Conservation (phyloP, 2,113 vertebrate genomes). For the Ceyx melanurus region DNA sequence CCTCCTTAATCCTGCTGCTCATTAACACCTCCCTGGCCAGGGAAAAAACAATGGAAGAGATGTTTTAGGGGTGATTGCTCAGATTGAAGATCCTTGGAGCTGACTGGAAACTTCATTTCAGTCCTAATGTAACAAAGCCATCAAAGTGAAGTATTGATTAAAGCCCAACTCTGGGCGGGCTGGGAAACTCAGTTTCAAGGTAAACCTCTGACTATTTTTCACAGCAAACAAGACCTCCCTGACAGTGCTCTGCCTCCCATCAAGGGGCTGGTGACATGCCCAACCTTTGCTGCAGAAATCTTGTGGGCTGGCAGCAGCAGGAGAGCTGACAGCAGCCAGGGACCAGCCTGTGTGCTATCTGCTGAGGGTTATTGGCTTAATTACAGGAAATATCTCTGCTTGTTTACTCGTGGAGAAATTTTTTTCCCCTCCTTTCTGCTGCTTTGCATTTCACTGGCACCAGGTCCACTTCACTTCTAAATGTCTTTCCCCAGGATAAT, state of each 20-base stretch:
- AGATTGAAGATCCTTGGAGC: neutral
- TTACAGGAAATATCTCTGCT: neutral
- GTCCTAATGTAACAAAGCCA: neutral
- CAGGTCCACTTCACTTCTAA: neutral
- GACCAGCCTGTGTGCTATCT: neutral
- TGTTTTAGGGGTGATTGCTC: neutral
- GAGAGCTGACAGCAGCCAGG: neutral
- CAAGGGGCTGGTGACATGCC: neutral
- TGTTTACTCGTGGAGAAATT: neutral
- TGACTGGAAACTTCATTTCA: neutral
- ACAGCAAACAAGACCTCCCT: slow-evolving; percentile 18
- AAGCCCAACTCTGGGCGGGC: neutral
- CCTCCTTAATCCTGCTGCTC: neutral
- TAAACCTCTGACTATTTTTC: neutral
- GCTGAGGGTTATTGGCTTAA: neutral
- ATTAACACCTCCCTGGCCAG: neutral
- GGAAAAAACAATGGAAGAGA: neutral
- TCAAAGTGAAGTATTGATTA: slow-evolving; percentile 47
- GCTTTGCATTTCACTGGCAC: neutral
- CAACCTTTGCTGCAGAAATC: neutral
- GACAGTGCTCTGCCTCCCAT: neutral
- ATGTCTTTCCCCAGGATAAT: neutral
- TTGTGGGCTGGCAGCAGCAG: neutral
- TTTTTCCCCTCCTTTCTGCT: neutral
- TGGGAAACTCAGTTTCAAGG: neutral